Conservation (phyloP, 2,113 vertebrate species). For the Oreochromis niloticus region DNA sequence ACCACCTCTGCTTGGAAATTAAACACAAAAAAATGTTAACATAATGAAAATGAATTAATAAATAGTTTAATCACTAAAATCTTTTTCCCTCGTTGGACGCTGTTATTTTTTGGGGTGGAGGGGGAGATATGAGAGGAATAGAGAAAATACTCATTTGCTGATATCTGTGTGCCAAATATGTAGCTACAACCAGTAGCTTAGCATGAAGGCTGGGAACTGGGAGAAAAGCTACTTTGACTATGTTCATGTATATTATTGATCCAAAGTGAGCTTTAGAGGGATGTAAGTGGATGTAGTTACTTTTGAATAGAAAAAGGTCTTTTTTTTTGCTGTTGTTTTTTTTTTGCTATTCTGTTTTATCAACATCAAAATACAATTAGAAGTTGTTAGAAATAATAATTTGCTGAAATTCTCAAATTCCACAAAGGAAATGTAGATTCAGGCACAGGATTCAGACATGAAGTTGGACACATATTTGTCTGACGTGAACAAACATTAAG, state of each 20-base stretch:
- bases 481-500: background rate
- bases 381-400: background rate
- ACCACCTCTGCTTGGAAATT: background rate
- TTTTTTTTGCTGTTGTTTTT: background rate
- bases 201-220: background rate
- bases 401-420: background rate
- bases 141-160: background rate
- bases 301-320: background rate
- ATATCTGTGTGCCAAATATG: background rate
- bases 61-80: background rate
- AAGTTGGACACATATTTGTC: background rate
- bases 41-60: background rate
- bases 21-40: background rate
- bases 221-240: background rate
- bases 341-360: background rate
- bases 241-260: background rate
- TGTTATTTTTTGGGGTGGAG: background rate
- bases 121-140: background rate
- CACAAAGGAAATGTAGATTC: background rate
- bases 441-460: conserved; percentile 17
- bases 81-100: background rate
- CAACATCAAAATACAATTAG: background rate
- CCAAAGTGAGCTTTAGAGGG: background rate
- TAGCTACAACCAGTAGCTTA: background rate
- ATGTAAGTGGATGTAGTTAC: background rate